phyloP scores from a whole-genome alignment of 2,113 vertebrate species.

The Catharus bicknelli region DNA sequence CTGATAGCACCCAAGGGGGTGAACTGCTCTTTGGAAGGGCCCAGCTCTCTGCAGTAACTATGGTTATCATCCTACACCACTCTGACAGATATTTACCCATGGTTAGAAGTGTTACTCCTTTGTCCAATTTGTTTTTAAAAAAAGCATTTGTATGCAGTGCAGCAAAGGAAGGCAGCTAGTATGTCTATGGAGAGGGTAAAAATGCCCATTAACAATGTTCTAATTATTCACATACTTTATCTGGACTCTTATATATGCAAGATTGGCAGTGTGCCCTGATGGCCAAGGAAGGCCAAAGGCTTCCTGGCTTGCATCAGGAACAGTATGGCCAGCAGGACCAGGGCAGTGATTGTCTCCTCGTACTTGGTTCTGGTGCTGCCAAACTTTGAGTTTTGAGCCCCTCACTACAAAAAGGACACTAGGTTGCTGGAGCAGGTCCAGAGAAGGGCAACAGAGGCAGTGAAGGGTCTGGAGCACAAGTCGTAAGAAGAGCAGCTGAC shows the following conservation, averaged over 20 bases:
- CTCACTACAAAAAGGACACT: background rate
- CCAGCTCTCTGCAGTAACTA: background rate
- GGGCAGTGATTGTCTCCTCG: background rate
- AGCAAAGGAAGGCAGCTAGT: background rate
- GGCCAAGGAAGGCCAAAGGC: background rate
- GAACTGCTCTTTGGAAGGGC: background rate
- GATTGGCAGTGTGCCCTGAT: background rate
- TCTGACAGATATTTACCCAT: no score
- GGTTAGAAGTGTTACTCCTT: background rate
- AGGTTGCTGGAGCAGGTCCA: background rate
- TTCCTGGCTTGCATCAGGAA: no score
- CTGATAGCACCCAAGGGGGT: background rate
- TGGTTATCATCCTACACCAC: background rate
- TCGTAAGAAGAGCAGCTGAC: background rate
- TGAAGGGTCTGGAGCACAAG: background rate
- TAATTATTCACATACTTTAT: background rate
- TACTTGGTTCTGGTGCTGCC: background rate
- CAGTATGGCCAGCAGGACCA: background rate
- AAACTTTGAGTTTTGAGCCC: background rate
- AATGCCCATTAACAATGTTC: background rate
- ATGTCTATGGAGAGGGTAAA: background rate
- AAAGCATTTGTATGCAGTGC: background rate
- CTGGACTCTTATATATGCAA: background rate
- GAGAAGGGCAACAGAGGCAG: background rate
- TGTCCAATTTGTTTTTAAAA: fast-evolving